Evolutionary conservation across 2,888 invertebrate genomes (phyloP).

Genomic region (Mythimna impura): DNA sequence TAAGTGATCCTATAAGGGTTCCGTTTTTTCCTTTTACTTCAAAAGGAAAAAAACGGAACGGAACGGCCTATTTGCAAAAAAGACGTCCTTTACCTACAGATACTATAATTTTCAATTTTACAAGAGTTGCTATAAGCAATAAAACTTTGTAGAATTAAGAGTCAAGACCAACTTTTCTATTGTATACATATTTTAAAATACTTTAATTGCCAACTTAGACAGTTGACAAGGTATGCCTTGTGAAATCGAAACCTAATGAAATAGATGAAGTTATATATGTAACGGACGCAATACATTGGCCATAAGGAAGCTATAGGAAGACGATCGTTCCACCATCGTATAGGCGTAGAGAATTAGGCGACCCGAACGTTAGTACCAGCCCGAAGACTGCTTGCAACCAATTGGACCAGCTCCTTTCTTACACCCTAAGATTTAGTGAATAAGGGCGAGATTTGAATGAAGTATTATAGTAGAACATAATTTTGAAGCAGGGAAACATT

Average conservation of each 20-base stretch:
- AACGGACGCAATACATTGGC: constrained; percentile 21
- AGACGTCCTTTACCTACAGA: too few species aligned
- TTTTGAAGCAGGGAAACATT: constrained; percentile 16
- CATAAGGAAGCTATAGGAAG: constrained; percentile 42
- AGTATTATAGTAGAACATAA: not conserved
- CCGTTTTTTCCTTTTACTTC: too few species aligned
- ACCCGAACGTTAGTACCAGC: constrained; percentile 19
- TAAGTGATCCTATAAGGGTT: too few species aligned
- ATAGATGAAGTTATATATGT: constrained; percentile 17
- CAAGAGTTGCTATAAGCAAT: too few species aligned
- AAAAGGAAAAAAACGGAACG: too few species aligned
- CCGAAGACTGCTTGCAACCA: constrained; percentile 23
- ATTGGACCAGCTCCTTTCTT: not conserved
- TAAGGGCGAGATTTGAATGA: constrained; percentile 19
- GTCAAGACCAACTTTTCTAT: too few species aligned
- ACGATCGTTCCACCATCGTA: constrained; percentile 8
- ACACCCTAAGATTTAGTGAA: not conserved
- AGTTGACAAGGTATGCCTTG: not conserved
- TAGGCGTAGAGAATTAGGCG: constrained; percentile 32
- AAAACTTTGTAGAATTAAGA: too few species aligned
- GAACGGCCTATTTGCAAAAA: too few species aligned
- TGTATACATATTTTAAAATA: too few species aligned
- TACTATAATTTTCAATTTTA: too few species aligned
- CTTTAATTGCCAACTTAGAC: not conserved
- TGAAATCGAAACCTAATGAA: constrained; percentile 1